Evolutionary conservation across 2,888 invertebrate genomes (phyloP), one percentile per base, ranked within the genome.

Genomic region (Eristalis arbustorum): DNA sequence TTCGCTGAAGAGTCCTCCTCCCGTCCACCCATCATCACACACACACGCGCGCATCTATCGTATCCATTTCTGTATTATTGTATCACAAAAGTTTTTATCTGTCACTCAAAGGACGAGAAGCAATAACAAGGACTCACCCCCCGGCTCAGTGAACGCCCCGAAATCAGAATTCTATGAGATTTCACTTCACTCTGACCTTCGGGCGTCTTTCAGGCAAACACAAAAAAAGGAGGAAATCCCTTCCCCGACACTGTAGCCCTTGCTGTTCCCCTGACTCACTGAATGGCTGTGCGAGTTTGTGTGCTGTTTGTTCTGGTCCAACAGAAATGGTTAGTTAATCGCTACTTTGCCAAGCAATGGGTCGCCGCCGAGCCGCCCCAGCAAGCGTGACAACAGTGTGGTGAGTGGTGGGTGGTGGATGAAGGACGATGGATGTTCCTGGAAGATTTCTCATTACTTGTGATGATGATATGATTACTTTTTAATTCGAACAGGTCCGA

Each of bases 31-130:
- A 11, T 18, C n/a, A 13, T 22, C 42, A 63, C 62, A 67, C 23
- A 59, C 28, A 69, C 49, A 61, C 71, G 62, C 61, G 62, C 13
- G 5, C 18, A 64, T 31, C 56, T 42, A 18, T 22, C 11, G 25
- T 49, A 49, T 49, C 49, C 49, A 49, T 57, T 75, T 66, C 68
- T 67, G 62, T 79, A 69, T 83, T 75, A 75, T 83, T 87, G 87
- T 87, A 79, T 79, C 78, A 79, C n/a, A 83, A 49, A 49, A 75
- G 75, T 83, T 78, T 62, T 75, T 79, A 87, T 79, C 87, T 87
- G 87, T 87, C 87, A 87, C 72, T 87, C 87, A 87, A 73, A 79
- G 64, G 67, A 79, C 72, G 79, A 79, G 69, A 83, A 83, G 87
- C 87, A 87, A 87, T 87, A 87, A 87, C 74, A 87, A 72, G 68